A percentile compares a stretch with the other conserved stretches of the same genome.
These are phyloP conservation scores for Cosmopolites sordidus DNA, from an alignment of 2,888 invertebrate species.

Conservation along the genomic window DNA sequence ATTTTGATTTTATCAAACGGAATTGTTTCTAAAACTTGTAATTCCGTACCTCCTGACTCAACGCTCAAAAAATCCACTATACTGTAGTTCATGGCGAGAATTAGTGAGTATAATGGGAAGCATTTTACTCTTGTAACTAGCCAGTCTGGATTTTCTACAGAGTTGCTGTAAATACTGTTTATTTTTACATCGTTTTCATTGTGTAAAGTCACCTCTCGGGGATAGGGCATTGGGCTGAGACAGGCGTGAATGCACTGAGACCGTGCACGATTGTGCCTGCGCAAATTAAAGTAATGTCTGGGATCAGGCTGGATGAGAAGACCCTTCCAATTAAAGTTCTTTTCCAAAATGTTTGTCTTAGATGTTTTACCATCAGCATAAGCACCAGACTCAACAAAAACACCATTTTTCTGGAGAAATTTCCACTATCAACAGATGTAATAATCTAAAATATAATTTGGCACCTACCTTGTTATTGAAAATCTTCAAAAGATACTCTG, in stretches of 20 bases:
- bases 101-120: constrained; percentile 76
- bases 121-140: constrained; percentile 75
- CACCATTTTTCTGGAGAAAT: constrained; percentile 58
- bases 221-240: constrained; percentile 70
- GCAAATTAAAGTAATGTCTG: constrained; percentile 65
- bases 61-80: constrained; percentile 68
- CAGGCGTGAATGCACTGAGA: constrained; percentile 72
- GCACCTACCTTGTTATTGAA: constrained; percentile 48
- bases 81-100: constrained; percentile 70
- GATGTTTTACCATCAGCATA: constrained; percentile 57
- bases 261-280: constrained; percentile 55
- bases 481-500: constrained; percentile 48
- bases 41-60: constrained; percentile 54
- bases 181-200: constrained; percentile 47
- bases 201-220: constrained; percentile 57
- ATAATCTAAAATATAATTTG: constrained; percentile 40
- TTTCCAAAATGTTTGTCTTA: constrained; percentile 68
- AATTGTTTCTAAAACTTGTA: constrained; percentile 56
- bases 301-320: constrained; percentile 74
- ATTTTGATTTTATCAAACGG: constrained; percentile 54
- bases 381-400: constrained; percentile 67
- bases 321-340: constrained; percentile 69
- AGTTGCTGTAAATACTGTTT: constrained; percentile 53
- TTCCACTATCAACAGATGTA: background rate
- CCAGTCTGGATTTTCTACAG: constrained; percentile 54